Percentiles rank a stretch among this genome's conserved stretches.
Evolutionary conservation across 2,888 invertebrate species (phyloP).

Genomic region (Lithosia quadra): DNA sequence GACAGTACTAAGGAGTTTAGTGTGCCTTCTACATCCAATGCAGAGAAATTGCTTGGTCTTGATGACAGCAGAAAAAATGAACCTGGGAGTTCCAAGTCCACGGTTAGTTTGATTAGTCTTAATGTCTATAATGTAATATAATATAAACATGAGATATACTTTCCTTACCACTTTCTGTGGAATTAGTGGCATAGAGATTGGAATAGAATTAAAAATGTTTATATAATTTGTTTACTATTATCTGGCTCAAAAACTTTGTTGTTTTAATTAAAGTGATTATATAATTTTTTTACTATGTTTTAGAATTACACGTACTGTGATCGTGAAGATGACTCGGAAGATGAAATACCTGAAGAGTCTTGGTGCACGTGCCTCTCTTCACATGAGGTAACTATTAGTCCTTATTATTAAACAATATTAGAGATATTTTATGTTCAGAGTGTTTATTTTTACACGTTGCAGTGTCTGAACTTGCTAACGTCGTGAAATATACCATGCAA

Average conservation of each 20-base stretch:
- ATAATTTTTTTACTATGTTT: conserved; percentile 40
- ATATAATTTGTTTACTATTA: background rate
- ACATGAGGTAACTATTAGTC: conserved; percentile 66
- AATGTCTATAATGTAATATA: no score
- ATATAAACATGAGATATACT: background rate
- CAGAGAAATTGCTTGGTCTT: conserved; percentile 77
- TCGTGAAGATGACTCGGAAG: conserved; percentile 79
- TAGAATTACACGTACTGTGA: conserved; percentile 73
- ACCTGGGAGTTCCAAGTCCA: conserved; percentile 65
- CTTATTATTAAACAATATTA: background rate
- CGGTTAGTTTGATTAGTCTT: conserved; percentile 55
- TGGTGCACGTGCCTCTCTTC: conserved; percentile 82
- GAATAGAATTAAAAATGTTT: background rate
- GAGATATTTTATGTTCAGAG: background rate
- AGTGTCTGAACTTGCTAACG: background rate
- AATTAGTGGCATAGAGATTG: background rate
- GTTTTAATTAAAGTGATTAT: background rate
- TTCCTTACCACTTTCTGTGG: background rate
- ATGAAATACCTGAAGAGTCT: conserved; percentile 72
- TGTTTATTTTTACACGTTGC: background rate
- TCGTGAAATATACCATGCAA: no score
- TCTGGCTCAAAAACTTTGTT: background rate
- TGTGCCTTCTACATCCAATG: conserved; percentile 80
- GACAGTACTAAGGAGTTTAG: conserved; percentile 75
- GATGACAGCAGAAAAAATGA: conserved; percentile 66